These are phyloP conservation scores for Podocnemis expansa DNA, from an alignment of 2,113 vertebrate species.

Conservation along the genomic window DNA sequence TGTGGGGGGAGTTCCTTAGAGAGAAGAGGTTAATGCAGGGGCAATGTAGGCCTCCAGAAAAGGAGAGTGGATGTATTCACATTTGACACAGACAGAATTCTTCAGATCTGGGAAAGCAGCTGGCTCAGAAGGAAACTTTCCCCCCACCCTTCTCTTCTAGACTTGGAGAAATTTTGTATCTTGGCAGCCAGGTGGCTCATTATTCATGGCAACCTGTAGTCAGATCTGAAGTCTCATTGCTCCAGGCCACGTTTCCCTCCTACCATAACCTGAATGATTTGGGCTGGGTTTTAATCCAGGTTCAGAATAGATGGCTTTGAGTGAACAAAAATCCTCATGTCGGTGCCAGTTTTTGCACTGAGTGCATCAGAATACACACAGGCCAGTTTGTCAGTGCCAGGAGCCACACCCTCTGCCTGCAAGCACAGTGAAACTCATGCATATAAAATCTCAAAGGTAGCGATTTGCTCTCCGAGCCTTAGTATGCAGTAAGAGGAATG, in stretches of 20 bases:
- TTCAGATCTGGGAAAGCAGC: not conserved
- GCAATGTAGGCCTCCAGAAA: constrained; percentile 24
- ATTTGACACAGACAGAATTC: not conserved
- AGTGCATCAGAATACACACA: not conserved
- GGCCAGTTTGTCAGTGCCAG: not conserved
- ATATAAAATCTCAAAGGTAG: not conserved
- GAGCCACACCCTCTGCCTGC: rapidly evolving
- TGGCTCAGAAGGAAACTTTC: not conserved
- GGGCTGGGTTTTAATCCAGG: not conserved
- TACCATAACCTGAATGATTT: not conserved
- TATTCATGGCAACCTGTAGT: not conserved
- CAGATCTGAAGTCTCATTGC: not conserved
- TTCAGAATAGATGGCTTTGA: not conserved
- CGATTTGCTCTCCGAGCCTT: not conserved
- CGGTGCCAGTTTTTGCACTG: not conserved
- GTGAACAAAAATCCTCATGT: not conserved
- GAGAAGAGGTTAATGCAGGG: constrained; percentile 53
- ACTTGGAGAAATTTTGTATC: not conserved
- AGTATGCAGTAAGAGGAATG: not conserved
- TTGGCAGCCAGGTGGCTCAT: not conserved
- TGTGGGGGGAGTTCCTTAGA: not conserved
- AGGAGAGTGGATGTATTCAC: constrained; percentile 33
- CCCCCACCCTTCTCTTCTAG: not conserved
- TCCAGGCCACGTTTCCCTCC: not conserved
- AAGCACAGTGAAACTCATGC: not conserved